These are phyloP conservation scores for Lithophane ornitopus DNA, from an alignment of 2,888 invertebrate species.

Conservation along the genomic window DNA sequence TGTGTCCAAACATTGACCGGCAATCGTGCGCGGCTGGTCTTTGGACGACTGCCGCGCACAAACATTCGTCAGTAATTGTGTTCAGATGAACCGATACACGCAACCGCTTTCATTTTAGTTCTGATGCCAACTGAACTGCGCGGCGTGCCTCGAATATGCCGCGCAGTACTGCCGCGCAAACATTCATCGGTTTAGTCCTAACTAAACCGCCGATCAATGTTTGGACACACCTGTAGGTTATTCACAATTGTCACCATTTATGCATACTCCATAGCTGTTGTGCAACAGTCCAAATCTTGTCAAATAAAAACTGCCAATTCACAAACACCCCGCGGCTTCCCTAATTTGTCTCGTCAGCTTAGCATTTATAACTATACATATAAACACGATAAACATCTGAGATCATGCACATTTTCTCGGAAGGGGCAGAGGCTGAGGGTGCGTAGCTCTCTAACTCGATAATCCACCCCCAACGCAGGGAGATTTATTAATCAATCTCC, in stretches of 20 bases:
- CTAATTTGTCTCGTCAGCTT: conserved; percentile 62
- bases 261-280: neutral
- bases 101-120: too few relatives aligned
- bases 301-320: conserved; percentile 39
- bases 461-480: conserved; percentile 80
- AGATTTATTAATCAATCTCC: conserved; percentile 90
- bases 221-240: too few relatives aligned
- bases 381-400: conserved; percentile 67
- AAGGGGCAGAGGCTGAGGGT: conserved; percentile 65
- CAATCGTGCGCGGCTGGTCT: too few relatives aligned
- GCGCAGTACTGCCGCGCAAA: too few relatives aligned
- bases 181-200: too few relatives aligned
- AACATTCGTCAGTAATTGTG: too few relatives aligned
- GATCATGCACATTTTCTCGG: conserved; percentile 69
- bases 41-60: too few relatives aligned
- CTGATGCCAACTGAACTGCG: too few relatives aligned
- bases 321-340: conserved; percentile 37
- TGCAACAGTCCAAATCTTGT: conserved; percentile 1
- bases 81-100: too few relatives aligned
- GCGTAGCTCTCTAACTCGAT: conserved; percentile 69
- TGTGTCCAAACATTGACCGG: too few relatives aligned
- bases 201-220: too few relatives aligned
- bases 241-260: neutral
- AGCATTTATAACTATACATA: conserved; percentile 51
- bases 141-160: too few relatives aligned